A percentile compares a stretch with the other conserved stretches of the same genome.
Conservation (phyloP, 2,797 vertebrate species). For the Falco rusticolus region DNA sequence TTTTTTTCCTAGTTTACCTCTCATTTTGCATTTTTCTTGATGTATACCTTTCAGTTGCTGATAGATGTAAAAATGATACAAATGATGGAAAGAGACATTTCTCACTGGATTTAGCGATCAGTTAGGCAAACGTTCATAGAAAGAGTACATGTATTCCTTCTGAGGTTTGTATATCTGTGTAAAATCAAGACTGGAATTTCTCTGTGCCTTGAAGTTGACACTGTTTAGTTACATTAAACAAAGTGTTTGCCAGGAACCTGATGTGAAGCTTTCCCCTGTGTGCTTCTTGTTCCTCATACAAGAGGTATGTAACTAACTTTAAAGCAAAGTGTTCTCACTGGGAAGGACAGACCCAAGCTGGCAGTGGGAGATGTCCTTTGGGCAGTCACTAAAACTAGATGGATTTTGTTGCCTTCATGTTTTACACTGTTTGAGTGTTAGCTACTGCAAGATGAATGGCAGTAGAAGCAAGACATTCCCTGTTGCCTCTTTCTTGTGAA, state of each 20-base stretch:
- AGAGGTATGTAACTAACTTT: neutral
- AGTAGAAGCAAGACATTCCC: neutral
- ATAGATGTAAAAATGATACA: neutral
- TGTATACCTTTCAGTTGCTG: neutral
- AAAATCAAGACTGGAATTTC: neutral
- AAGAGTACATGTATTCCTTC: neutral
- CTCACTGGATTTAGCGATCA: neutral
- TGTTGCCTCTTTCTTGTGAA: neutral
- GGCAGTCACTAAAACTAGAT: neutral
- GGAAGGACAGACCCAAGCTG: neutral
- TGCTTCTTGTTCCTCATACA: neutral
- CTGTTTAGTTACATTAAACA: neutral
- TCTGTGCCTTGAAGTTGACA: neutral
- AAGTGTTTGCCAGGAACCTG: neutral
- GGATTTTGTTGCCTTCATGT: neutral
- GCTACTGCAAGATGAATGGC: neutral
- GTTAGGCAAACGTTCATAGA: neutral
- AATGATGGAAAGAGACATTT: neutral
- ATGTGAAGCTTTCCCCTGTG: neutral
- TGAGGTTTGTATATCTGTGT: neutral
- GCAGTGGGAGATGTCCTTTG: neutral
- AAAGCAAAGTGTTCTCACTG: neutral
- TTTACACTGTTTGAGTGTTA: neutral
- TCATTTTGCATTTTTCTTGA: neutral
- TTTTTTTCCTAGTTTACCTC: neutral